These are phyloP conservation scores for Hirtodrosophila alboralis DNA, from an alignment of 2,888 invertebrate genomes.

Conservation along the genomic window DNA sequence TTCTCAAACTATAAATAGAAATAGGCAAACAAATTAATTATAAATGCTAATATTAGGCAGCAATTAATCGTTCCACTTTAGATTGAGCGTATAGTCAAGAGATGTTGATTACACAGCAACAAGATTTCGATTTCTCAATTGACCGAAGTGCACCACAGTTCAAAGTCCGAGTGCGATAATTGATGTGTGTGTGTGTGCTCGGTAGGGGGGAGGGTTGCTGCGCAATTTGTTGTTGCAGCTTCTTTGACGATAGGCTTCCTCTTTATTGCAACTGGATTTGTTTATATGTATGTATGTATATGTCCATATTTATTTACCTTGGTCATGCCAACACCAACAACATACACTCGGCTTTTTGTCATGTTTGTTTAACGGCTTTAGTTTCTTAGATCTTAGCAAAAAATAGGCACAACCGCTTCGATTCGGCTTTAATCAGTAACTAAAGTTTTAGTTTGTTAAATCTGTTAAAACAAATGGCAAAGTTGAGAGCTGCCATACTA, in stretches of 20 bases:
- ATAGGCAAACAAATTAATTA: slow-evolving; percentile 7
- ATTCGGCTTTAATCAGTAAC: slow-evolving; percentile 33
- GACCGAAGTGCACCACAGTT: slow-evolving; percentile 62
- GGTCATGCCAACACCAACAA: slow-evolving; percentile 98
- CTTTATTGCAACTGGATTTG: slow-evolving; percentile 3
- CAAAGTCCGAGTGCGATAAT: slow-evolving; percentile 60
- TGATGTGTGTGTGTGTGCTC: slow-evolving; percentile 1
- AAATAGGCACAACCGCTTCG: slow-evolving; percentile 28
- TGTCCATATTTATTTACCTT: slow-evolving; percentile 87
- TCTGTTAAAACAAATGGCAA: slow-evolving; percentile 20
- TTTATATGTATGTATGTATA: not conserved
- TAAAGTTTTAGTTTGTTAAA: slow-evolving; percentile 25
- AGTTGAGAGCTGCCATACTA: no score
- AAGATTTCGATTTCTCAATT: slow-evolving; percentile 29
- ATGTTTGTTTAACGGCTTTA: slow-evolving; percentile 47
- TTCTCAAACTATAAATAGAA: slow-evolving; percentile 94
- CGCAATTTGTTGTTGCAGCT: slow-evolving; percentile 24
- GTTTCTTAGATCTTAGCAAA: not conserved
- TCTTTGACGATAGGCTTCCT: slow-evolving; percentile 1
- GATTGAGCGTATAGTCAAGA: slow-evolving; percentile 17
- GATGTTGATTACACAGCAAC: slow-evolving; percentile 38
- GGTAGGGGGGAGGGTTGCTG: slow-evolving; percentile 2
- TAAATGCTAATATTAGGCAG: slow-evolving; percentile 2
- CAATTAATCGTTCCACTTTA: slow-evolving; percentile 37
- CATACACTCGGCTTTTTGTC: slow-evolving; percentile 88